Base-by-base conservation (phyloP, 2,888 invertebrate species). In the Sycophila texana region DNA sequence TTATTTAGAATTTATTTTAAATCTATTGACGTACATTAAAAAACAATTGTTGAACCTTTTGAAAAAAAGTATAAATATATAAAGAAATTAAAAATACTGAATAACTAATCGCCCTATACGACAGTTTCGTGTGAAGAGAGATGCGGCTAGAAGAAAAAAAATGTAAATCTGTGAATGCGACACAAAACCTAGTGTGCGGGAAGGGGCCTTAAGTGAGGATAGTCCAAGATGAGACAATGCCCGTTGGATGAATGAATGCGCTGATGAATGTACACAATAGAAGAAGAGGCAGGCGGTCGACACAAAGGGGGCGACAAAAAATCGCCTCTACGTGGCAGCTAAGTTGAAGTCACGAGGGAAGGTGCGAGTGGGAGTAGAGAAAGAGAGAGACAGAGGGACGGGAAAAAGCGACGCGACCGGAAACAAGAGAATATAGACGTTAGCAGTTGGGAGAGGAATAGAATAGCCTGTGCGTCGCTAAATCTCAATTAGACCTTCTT, bases 241-340 rank as follows among this genome's bases (percentile, higher is more conserved):
- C 60, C 82, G 81, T 83, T 84, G 86, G 88, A 89, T 89, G 89
- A 89, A 89, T 89, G 89, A 89, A 89, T 88, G 86, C 86, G 86
- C 86, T 89, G 89, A 89, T 89, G 89, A 89, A 88, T 89, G 87
- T 85, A 83, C 86, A 89, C 89, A 89, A 89, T 89, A 83, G 86
- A 79, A 87, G 86, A 88, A 86, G 85, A 86, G 85, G 84, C 84
- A 82, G 83, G 82, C 82, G 83, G 87, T 4, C 47, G 63, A 83
- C 83, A 88, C 86, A 86, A 86, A 87, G 80, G 86, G 83, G 85
- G 85, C 84, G 87, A 88, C 87, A 87, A 88, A 87, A 81, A 88
- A 88, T 86, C 67, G 68, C 72, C 75, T 75, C 72, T 73, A 68
- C 75, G 72, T 68, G 72, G 71, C 73, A 81, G 81, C 67, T 75